phyloP scores from a whole-genome alignment of 2,888 invertebrate genomes.

The Antheraea yamamai region DNA sequence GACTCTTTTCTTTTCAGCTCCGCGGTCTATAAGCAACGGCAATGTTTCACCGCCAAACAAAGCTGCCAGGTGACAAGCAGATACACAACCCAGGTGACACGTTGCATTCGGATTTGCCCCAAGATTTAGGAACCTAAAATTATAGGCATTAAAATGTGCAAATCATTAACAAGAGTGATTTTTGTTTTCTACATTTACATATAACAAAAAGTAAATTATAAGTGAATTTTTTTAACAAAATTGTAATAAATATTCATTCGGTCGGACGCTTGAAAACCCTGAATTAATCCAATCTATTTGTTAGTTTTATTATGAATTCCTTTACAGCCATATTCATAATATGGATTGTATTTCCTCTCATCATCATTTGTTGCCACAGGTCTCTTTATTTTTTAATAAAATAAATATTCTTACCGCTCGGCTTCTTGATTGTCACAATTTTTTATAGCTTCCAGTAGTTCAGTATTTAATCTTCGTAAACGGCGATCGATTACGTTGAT shows the following conservation, averaged over 20 bases:
- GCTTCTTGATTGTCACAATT: background rate
- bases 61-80: conserved; percentile 56
- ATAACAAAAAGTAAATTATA: too few species aligned
- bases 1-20: conserved; percentile 44
- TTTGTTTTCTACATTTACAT: too few species aligned
- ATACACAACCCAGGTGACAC: conserved; percentile 36
- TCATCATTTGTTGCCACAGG: too few species aligned
- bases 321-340: too few species aligned
- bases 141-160: background rate
- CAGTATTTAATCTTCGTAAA: background rate
- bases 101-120: conserved; percentile 43
- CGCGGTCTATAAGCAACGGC: conserved; percentile 44
- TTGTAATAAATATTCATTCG: too few species aligned
- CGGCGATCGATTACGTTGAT: background rate
- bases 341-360: too few species aligned
- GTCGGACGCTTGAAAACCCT: too few species aligned
- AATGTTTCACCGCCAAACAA: conserved; percentile 51
- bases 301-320: too few species aligned
- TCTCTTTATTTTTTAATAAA: too few species aligned
- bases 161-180: too few species aligned
- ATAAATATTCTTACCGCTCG: background rate
- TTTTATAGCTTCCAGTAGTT: conserved; percentile 13
- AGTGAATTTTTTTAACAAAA: too few species aligned
- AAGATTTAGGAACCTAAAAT: conserved; percentile 37
- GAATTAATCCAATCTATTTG: too few species aligned